Percentiles rank a stretch among this genome's conserved stretches.
Evolutionary conservation across 2,888 invertebrate genomes (phyloP).

Genomic region (Apamea anceps): DNA sequence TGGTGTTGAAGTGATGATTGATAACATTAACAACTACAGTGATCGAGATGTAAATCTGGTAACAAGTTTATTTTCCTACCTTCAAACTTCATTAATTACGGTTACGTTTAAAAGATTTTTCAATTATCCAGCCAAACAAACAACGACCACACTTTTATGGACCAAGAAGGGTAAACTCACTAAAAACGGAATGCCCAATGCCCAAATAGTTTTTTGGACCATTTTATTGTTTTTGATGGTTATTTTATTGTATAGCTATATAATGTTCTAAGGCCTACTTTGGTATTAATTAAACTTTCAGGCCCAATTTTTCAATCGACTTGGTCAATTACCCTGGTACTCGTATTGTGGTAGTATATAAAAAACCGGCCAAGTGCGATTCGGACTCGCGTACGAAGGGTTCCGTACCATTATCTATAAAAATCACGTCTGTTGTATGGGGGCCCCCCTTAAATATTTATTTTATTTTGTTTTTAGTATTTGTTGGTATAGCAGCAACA

Average conservation of each 20-base stretch:
- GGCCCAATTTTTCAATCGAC: neutral
- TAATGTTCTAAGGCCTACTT: neutral
- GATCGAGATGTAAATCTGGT: neutral
- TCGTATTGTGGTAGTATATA: neutral
- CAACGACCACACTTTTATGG: neutral
- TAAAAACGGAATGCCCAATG: constrained; percentile 9
- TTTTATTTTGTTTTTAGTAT: too few species aligned
- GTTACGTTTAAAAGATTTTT: neutral
- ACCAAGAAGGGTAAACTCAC: constrained; percentile 7
- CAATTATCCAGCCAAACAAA: neutral
- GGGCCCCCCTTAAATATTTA: too few species aligned
- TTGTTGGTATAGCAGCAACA: too few species aligned
- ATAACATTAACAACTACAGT: neutral
- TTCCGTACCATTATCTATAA: too few species aligned
- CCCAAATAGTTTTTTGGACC: neutral
- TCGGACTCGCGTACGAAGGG: too few species aligned
- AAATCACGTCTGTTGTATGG: too few species aligned
- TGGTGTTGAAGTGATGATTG: neutral
- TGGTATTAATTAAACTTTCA: neutral
- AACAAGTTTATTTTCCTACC: constrained; percentile 1
- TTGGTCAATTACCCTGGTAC: neutral
- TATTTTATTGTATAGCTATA: neutral
- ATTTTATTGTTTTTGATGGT: neutral
- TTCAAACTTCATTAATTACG: neutral
- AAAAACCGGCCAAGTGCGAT: too few species aligned